Percentiles rank a stretch among this genome's conserved stretches.
Conservation (phyloP, 2,113 vertebrate species). For the Phycodurus eques region DNA sequence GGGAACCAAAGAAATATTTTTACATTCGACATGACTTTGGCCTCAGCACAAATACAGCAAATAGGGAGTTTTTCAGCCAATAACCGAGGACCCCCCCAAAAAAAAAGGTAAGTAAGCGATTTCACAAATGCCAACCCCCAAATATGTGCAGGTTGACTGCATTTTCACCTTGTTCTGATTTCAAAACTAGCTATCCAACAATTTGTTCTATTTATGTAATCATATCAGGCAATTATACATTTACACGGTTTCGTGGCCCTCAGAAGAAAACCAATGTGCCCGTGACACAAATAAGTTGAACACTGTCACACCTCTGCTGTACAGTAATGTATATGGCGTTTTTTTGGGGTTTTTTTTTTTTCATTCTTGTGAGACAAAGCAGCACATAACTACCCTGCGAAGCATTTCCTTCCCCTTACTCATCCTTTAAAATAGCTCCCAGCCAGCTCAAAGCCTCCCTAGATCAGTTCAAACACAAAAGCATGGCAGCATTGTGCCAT, state of each 20-base stretch:
- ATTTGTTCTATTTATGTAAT: no score
- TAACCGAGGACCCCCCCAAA: neutral
- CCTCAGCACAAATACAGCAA: neutral
- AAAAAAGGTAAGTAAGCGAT: neutral
- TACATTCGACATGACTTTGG: no score
- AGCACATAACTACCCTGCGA: slow-evolving; percentile 55
- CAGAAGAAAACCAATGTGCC: neutral
- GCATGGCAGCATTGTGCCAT: slow-evolving; percentile 61
- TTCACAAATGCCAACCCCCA: neutral
- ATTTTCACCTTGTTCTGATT: neutral
- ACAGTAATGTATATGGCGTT: neutral
- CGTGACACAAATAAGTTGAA: neutral
- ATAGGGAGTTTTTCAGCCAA: neutral
- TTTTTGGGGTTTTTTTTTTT: neutral
- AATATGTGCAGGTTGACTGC: neutral
- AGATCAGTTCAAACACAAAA: slow-evolving; percentile 63
- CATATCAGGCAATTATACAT: neutral
- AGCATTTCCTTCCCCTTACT: slow-evolving; percentile 78
- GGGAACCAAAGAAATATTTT: no score
- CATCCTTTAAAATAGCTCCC: slow-evolving; percentile 72
- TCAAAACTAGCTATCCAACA: neutral
- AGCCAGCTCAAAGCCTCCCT: slow-evolving; percentile 53
- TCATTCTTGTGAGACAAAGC: slow-evolving; percentile 33
- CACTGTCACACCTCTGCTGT: neutral
- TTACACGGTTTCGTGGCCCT: neutral